Conservation (phyloP, 1,140 invertebrate species). For the Matsumurasca onukii region DNA sequence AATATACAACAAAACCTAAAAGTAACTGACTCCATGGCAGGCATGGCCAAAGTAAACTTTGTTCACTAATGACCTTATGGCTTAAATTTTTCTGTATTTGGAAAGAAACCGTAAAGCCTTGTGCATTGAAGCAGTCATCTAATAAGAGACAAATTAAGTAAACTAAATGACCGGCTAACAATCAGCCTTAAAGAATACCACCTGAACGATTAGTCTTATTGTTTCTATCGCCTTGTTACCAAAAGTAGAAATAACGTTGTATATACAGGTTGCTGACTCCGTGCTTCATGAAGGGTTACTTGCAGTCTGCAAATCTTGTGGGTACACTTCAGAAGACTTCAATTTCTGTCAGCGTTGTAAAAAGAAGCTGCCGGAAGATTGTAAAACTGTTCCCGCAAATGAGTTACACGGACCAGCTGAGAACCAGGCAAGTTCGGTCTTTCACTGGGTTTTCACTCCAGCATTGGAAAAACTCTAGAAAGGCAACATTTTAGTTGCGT, state of each 20-base stretch:
- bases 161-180: too few relatives aligned
- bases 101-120: too few relatives aligned
- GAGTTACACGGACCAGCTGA: not conserved
- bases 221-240: not conserved
- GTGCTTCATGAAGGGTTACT: not conserved
- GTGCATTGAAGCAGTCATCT: too few relatives aligned
- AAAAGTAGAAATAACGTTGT: not conserved
- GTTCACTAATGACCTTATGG: too few relatives aligned
- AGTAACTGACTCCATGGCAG: too few relatives aligned
- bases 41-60: too few relatives aligned
- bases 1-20: too few relatives aligned
- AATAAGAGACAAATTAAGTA: too few relatives aligned
- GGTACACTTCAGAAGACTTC: constrained; percentile 69
- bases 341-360: constrained; percentile 67
- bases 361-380: constrained; percentile 54
- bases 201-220: not conserved
- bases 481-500: not conserved
- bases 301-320: constrained; percentile 68
- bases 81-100: too few relatives aligned
- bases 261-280: not conserved
- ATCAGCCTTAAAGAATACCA: too few relatives aligned
- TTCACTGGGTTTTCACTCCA: not conserved
- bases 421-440: not conserved
- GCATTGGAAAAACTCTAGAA: not conserved
- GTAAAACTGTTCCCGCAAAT: constrained; percentile 49